Evolutionary conservation across 1,140 invertebrate species (phyloP).

Genomic region (Psilanteris sp.): DNA sequence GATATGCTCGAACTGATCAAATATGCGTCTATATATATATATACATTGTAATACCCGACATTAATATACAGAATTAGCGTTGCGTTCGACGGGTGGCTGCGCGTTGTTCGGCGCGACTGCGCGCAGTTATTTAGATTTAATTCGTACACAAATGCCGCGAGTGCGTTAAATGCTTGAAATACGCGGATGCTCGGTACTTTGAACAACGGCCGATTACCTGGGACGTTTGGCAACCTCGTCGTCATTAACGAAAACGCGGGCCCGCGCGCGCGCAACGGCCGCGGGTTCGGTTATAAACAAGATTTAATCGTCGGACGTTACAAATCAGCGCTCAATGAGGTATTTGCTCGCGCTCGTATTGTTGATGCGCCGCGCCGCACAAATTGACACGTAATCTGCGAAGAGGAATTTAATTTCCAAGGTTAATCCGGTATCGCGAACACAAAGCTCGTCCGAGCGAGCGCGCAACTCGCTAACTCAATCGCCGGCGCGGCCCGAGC

Average conservation of each 20-base stretch:
- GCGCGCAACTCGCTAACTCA: conserved; percentile 1
- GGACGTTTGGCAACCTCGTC: no score
- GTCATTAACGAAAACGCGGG: no score
- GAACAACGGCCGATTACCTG: no score
- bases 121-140: no score
- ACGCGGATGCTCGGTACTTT: no score
- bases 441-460: conserved; percentile 1
- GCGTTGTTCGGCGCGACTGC: not conserved
- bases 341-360: not conserved
- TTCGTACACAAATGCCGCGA: no score
- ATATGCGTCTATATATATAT: conserved; percentile 1
- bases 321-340: no score
- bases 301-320: no score
- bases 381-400: conserved; percentile 16
- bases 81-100: conserved; percentile 13
- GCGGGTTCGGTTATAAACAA: no score
- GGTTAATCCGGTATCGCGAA: not conserved
- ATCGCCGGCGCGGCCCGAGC: conserved; percentile 14
- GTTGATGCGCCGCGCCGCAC: not conserved
- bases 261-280: no score
- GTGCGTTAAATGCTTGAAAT: no score
- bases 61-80: not conserved
- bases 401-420: conserved; percentile 30
- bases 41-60: conserved; percentile 14
- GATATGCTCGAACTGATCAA: conserved; percentile 37